These are phyloP conservation scores for Aricia agestis DNA, from an alignment of 1,140 invertebrate species.

Conservation along the genomic window DNA sequence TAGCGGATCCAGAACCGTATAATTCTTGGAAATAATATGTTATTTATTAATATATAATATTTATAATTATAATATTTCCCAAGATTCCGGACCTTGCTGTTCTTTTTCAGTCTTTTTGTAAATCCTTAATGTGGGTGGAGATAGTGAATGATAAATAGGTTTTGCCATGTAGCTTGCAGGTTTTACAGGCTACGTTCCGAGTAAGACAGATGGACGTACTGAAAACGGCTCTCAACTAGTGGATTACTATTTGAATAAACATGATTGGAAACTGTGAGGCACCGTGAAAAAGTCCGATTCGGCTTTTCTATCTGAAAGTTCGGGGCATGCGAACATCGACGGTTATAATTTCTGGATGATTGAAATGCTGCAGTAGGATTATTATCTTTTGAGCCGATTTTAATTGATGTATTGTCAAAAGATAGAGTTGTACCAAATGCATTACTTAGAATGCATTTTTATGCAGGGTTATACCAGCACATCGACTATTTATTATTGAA, in stretches of 20 bases:
- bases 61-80: too few species aligned
- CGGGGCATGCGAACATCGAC: not conserved
- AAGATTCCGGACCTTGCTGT: too few species aligned
- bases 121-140: not conserved
- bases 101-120: not conserved
- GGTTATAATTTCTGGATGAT: not conserved
- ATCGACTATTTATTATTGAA: too few species aligned
- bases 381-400: not conserved
- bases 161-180: not conserved
- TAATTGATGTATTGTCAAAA: not conserved
- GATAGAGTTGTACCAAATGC: not conserved
- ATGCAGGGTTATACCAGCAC: too few species aligned
- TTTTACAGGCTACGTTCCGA: not conserved
- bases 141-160: not conserved
- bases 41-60: too few species aligned
- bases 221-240: conserved; percentile 2
- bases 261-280: not conserved
- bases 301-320: not conserved
- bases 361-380: not conserved
- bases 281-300: not conserved
- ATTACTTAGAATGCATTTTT: too few species aligned
- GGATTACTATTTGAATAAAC: not conserved
- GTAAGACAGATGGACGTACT: not conserved
- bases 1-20: too few species aligned
- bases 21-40: too few species aligned